These are phyloP conservation scores for Heptranchias perlo DNA, from an alignment of 2,113 vertebrate genomes.

Conservation along the genomic window DNA sequence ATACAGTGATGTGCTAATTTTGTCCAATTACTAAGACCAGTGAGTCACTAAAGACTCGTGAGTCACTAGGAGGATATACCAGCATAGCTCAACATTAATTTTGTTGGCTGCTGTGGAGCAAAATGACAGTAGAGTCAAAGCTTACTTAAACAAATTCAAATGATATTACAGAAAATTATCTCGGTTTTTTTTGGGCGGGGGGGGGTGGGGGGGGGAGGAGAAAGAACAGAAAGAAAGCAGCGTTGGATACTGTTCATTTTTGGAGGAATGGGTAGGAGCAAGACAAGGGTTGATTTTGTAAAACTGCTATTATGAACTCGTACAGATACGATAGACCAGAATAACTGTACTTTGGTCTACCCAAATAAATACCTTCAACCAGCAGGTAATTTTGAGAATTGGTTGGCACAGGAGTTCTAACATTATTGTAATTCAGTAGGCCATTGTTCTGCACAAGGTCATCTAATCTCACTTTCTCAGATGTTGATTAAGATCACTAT, in stretches of 20 bases:
- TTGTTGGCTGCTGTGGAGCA: background rate
- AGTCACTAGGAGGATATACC: constrained; percentile 14
- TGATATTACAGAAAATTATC: background rate
- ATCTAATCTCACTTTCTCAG: background rate
- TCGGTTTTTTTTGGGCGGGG: background rate
- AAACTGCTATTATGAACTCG: background rate
- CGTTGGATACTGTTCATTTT: background rate
- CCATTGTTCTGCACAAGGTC: background rate
- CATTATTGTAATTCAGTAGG: background rate
- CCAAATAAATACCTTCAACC: background rate
- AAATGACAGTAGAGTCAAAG: background rate
- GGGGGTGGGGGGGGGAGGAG: too few relatives aligned
- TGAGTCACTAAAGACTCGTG: constrained; percentile 11
- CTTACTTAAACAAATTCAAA: background rate
- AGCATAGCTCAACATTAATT: background rate
- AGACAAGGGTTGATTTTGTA: background rate
- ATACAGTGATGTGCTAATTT: constrained; percentile 30
- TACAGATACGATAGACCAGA: background rate
- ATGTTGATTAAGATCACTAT: background rate
- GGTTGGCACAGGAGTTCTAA: background rate
- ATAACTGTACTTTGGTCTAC: background rate
- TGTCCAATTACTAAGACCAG: constrained; percentile 31
- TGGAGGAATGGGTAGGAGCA: background rate
- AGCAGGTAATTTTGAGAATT: background rate
- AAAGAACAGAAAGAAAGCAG: background rate